Evolutionary conservation across 2,888 invertebrate species (phyloP).

Genomic region (Cordylochernes scorpioides): DNA sequence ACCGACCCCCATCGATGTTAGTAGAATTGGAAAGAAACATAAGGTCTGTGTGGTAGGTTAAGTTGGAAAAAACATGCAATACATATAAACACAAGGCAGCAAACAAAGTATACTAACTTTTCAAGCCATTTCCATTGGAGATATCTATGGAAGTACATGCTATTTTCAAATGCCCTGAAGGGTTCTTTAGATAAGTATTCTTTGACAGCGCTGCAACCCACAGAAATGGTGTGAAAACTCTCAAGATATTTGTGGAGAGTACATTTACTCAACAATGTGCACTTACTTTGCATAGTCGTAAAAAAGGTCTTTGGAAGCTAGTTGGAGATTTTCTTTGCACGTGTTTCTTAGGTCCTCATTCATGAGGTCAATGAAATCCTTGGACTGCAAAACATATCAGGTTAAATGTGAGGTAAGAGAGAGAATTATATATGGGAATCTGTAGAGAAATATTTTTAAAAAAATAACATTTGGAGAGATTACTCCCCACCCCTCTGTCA

Average conservation of each 20-base stretch:
- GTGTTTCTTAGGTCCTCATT: slow-evolving; percentile 37
- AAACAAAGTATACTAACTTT: slow-evolving; percentile 24
- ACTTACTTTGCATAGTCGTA: slow-evolving; percentile 38
- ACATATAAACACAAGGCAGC: no score
- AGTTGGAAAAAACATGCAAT: no score
- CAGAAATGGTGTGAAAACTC: no score
- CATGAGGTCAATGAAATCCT: slow-evolving; percentile 37
- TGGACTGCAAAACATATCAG: slow-evolving; percentile 26
- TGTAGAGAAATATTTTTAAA: no score
- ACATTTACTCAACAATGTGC: slow-evolving; percentile 1
- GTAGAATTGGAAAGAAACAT: no score
- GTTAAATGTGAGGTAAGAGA: no score
- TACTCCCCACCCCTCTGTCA: no score
- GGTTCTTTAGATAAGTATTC: slow-evolving; percentile 69
- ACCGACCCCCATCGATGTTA: no score
- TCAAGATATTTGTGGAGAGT: no score
- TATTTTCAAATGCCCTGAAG: slow-evolving; percentile 65
- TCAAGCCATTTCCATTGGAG: slow-evolving; percentile 99
- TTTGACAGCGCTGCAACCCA: slow-evolving; percentile 61
- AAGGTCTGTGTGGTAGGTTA: no score
- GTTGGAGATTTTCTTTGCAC: slow-evolving; percentile 34
- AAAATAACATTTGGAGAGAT: no score
- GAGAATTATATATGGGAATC: no score
- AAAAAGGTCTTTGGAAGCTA: slow-evolving; percentile 69
- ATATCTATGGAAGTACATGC: slow-evolving; percentile 84